phyloP scores from a whole-genome alignment of 2,888 invertebrate genomes.

The Ectropis crepuscularia region DNA sequence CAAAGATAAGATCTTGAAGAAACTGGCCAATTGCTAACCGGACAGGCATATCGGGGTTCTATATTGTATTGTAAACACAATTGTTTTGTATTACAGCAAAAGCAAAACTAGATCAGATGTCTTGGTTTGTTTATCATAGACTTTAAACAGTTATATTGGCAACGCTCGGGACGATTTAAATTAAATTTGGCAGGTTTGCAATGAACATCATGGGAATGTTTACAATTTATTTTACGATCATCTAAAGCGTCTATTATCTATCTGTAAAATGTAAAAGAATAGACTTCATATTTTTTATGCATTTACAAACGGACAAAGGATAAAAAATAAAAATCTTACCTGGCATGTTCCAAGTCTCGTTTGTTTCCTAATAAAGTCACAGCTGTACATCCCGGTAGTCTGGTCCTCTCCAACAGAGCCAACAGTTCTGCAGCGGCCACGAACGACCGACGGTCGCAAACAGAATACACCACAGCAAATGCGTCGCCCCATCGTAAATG shows the following conservation, averaged over 20 bases:
- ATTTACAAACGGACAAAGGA: too few relatives aligned
- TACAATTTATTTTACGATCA: neutral
- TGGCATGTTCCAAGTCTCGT: slow-evolving; percentile 91
- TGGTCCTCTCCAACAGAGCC: slow-evolving; percentile 88
- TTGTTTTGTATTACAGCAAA: too few relatives aligned
- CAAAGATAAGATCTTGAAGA: slow-evolving; percentile 2
- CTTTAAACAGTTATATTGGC: too few relatives aligned
- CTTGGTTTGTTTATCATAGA: too few relatives aligned
- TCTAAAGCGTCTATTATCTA: neutral
- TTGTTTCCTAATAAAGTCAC: slow-evolving; percentile 92
- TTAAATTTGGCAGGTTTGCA: too few relatives aligned
- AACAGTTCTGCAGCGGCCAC: slow-evolving; percentile 89
- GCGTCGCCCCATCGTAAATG: slow-evolving; percentile 93
- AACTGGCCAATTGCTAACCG: neutral
- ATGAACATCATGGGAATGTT: neutral
- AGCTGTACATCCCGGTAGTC: slow-evolving; percentile 90
- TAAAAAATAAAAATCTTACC: slow-evolving; percentile 69
- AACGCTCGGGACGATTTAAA: too few relatives aligned
- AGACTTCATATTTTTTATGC: too few relatives aligned
- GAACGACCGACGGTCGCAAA: slow-evolving; percentile 91
- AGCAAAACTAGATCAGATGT: too few relatives aligned
- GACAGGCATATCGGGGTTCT: too few relatives aligned
- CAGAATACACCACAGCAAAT: slow-evolving; percentile 92
- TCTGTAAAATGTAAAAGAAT: too few relatives aligned
- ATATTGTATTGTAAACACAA: too few relatives aligned